Percentiles rank a stretch among this genome's conserved stretches.
These are phyloP conservation scores for Lophius americanus DNA, from an alignment of 2,797 vertebrate genomes.

Conservation along the genomic window DNA sequence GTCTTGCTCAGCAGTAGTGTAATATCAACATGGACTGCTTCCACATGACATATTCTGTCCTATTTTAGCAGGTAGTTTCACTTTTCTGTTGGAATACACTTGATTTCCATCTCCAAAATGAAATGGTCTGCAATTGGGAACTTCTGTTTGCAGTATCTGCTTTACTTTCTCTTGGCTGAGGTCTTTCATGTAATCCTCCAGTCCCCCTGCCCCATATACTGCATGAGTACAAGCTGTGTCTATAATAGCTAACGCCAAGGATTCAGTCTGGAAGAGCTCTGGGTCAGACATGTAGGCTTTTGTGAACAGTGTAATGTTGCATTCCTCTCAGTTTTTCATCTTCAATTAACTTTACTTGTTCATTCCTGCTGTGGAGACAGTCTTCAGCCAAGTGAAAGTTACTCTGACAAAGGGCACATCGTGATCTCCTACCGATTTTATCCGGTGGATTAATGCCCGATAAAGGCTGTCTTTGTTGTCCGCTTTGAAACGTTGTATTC, in stretches of 20 bases:
- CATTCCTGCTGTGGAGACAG: no score
- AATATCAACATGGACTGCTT: constrained; percentile 29
- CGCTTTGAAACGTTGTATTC: no score
- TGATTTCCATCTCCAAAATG: constrained; percentile 33
- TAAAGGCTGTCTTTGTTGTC: no score
- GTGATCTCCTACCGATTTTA: no score
- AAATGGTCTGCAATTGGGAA: constrained; percentile 1
- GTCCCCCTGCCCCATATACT: constrained; percentile 31
- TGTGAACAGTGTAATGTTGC: not conserved
- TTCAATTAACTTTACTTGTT: no score
- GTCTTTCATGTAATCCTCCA: constrained; percentile 5
- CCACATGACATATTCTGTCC: constrained; percentile 24
- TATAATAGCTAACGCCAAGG: constrained; percentile 32
- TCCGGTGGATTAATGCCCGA: no score
- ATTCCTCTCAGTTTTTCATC: not conserved
- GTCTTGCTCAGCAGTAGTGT: constrained; percentile 42
- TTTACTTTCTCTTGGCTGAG: not conserved
- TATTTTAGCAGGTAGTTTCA: constrained; percentile 29
- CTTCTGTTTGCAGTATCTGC: not conserved
- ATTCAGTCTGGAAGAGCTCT: constrained; percentile 28
- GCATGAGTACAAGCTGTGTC: constrained; percentile 44
- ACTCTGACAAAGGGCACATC: not conserved
- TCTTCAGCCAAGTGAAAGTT: not conserved
- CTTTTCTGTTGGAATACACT: constrained; percentile 24
- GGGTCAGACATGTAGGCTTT: not conserved